phyloP scores from a whole-genome alignment of 2,113 vertebrate species.

The Lontra canadensis region DNA sequence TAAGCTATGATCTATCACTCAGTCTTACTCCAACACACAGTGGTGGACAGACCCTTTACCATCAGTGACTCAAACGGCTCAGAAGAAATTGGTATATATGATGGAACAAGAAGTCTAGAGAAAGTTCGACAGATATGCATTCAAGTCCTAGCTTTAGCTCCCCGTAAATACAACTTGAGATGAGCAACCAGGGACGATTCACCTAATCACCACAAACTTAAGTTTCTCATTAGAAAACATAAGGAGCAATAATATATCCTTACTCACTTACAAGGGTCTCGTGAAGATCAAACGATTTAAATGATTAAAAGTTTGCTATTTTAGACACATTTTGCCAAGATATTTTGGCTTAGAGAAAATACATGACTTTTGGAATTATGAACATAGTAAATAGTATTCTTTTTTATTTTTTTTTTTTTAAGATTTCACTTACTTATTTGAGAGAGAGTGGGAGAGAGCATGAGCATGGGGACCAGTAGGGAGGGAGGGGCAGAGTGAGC shows the following conservation, averaged over 20 bases:
- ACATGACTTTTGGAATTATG: not conserved
- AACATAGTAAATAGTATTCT: not conserved
- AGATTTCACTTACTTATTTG: too few species aligned
- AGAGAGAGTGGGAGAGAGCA: too few species aligned
- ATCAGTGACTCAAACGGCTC: not conserved
- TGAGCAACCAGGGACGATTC: not conserved
- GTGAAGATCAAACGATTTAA: not conserved
- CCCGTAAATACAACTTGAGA: not conserved
- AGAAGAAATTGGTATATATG: not conserved
- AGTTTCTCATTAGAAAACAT: not conserved
- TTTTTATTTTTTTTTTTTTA: not conserved
- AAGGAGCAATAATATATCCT: not conserved
- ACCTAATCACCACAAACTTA: not conserved
- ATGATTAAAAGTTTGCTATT: not conserved
- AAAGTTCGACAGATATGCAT: not conserved
- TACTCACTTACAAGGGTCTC: not conserved
- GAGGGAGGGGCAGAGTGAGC: too few species aligned
- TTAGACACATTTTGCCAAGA: not conserved
- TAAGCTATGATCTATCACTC: not conserved
- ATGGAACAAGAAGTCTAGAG: not conserved
- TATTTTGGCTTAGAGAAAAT: not conserved
- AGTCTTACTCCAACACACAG: rapidly evolving
- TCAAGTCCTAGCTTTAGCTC: not conserved
- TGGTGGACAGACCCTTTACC: not conserved
- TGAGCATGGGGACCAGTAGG: too few species aligned